Evolutionary conservation across 2,797 vertebrate genomes (phyloP).

Genomic region (Vultur gryphus): DNA sequence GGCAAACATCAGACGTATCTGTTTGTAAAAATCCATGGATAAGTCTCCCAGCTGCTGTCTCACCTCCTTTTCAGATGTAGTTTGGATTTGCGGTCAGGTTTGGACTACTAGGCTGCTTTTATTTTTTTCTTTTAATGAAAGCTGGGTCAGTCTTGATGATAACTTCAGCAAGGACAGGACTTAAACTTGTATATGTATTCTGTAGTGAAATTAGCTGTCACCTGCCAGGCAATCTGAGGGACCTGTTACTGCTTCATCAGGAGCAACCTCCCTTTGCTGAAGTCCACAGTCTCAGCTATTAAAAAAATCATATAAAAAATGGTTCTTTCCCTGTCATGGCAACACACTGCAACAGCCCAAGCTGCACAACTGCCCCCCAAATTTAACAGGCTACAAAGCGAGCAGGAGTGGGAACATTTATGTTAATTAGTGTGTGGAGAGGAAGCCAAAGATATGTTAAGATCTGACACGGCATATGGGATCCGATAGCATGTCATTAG

Average conservation of each 20-base stretch:
- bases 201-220: background rate
- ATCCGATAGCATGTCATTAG: conserved; percentile 31
- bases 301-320: background rate
- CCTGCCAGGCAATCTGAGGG: background rate
- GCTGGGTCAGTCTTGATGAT: background rate
- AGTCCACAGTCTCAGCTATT: background rate
- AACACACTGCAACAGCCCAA: background rate
- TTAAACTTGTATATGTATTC: background rate
- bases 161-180: background rate
- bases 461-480: background rate
- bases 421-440: background rate
- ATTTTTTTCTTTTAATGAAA: background rate
- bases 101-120: background rate
- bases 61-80: background rate
- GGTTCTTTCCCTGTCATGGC: background rate
- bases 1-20: background rate
- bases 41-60: background rate
- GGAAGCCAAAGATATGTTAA: background rate
- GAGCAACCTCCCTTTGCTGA: background rate
- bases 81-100: background rate
- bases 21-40: background rate
- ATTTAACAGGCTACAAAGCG: background rate
- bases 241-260: background rate
- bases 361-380: background rate
- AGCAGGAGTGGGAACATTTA: background rate